Evolutionary conservation across 2,888 invertebrate genomes (phyloP), one percentile per base, ranked within the genome.

Genomic region (Volucella inanis): DNA sequence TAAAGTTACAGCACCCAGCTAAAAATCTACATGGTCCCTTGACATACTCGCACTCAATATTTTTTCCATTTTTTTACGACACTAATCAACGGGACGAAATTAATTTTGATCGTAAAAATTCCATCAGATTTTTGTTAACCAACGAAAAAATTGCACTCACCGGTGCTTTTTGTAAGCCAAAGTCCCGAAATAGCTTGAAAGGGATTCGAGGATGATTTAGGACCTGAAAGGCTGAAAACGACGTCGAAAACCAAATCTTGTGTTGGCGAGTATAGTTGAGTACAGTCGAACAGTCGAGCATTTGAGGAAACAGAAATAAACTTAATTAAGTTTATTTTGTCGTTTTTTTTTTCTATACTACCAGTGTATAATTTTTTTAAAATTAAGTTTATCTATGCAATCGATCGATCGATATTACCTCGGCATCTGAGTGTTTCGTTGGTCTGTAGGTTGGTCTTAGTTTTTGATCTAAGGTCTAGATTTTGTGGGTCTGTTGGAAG

Each of bases 71-170:
- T 84, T 84, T 80, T 79, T 68, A 59, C 61, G 8, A 31, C 18
- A 0, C 45, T 55, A 55, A 76, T 68, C 68, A 70, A 47, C 57
- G 45, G 47, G 22, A 61, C 41, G 54, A 75, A 62, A 79, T 45
- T 79, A 79, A 74, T 80, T 84, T 79, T 41, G 79, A 67, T 84
- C 83, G 72, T 84, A 84, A 84, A 83, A 61, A 54, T 41, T 57
- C 71, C 64, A 74, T 47, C 38, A 22, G 64, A 55, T 57, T 74
- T 54, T 49, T 47, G 31, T 61, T 45, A 43, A 64, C 8, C 9
- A 57, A 50, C 12, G 6, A 59, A 57, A 50, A 39, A 75, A 67
- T 54, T 68, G 68, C 68, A 75, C 50, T 41, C 57, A 31, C 31
- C 31, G 39, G 11, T 15, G 41, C 22, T 55, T 8, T 8, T 45